These are phyloP conservation scores for Phenganax marumi DNA, from an alignment of 92 coral and sea anemone genomes.

Conservation along the genomic window DNA sequence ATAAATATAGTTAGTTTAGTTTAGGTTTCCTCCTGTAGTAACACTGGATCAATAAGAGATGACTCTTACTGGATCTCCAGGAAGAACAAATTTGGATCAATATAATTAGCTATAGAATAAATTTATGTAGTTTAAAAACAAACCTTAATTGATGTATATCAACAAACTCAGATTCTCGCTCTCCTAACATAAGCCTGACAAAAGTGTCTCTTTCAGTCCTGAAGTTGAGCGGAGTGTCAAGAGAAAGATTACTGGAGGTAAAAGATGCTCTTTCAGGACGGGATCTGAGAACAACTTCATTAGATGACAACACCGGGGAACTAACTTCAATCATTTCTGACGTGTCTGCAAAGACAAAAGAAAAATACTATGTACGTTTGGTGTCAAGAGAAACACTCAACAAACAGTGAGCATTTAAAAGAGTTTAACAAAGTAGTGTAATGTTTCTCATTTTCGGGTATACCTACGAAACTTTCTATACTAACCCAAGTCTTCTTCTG, in stretches of 20 bases:
- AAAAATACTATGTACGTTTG: not conserved
- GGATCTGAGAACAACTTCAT: constrained; percentile 58
- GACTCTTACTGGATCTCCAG: too few species aligned
- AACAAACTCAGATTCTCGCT: constrained; percentile 73
- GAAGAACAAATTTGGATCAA: not conserved
- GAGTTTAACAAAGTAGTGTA: too few species aligned
- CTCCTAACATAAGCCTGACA: constrained; percentile 68
- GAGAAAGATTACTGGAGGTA: not conserved
- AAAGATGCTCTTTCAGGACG: constrained; percentile 48
- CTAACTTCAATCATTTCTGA: constrained; percentile 44
- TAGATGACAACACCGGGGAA: constrained; percentile 71
- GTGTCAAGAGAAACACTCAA: not conserved
- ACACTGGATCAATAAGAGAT: too few species aligned
- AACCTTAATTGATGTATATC: constrained; percentile 65
- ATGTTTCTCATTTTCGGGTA: too few species aligned
- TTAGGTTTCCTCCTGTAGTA: too few species aligned
- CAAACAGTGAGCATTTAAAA: not conserved
- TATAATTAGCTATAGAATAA: not conserved
- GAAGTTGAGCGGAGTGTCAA: constrained; percentile 22
- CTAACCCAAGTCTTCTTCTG: constrained; percentile 59
- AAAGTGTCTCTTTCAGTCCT: constrained; percentile 81
- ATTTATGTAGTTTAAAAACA: not conserved
- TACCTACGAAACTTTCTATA: constrained; percentile 90
- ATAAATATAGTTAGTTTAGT: too few species aligned
- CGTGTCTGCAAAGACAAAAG: too few species aligned